These are phyloP conservation scores for Zoanthus sansibaricus DNA, from an alignment of 92 coral and sea anemone species.

Conservation along the genomic window DNA sequence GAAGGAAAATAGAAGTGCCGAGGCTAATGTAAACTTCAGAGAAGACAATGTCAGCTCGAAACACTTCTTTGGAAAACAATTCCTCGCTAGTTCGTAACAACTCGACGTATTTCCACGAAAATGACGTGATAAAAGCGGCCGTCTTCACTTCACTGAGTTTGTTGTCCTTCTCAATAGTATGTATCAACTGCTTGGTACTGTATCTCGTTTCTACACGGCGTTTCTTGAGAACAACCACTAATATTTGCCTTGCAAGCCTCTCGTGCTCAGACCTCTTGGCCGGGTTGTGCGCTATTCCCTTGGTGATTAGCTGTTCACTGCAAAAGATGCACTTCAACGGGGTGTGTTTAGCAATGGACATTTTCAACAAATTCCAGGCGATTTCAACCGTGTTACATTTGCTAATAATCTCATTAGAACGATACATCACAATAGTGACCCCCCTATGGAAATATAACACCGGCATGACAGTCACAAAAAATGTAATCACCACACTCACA, in stretches of 20 bases:
- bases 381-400: conserved; percentile 74
- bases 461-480: conserved; percentile 30
- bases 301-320: conserved; percentile 47
- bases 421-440: conserved; percentile 65
- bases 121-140: not conserved
- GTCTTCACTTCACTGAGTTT: conserved; percentile 37
- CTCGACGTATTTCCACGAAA: not conserved
- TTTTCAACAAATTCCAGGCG: conserved; percentile 60
- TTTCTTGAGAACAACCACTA: conserved; percentile 66
- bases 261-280: conserved; percentile 71
- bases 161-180: conserved; percentile 48
- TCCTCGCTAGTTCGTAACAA: not conserved
- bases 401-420: conserved; percentile 67
- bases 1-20: too few relatives aligned
- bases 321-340: not conserved
- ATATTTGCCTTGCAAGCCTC: conserved; percentile 65
- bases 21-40: not conserved
- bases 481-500: conserved; percentile 33
- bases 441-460: conserved; percentile 11
- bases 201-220: conserved; percentile 58
- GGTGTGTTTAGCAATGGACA: conserved; percentile 56
- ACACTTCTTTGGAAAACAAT: not conserved
- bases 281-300: conserved; percentile 64
- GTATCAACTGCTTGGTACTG: conserved; percentile 66
- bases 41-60: not conserved